Conservation (phyloP, 2,113 vertebrate species). For the Montifringilla adamsi region DNA sequence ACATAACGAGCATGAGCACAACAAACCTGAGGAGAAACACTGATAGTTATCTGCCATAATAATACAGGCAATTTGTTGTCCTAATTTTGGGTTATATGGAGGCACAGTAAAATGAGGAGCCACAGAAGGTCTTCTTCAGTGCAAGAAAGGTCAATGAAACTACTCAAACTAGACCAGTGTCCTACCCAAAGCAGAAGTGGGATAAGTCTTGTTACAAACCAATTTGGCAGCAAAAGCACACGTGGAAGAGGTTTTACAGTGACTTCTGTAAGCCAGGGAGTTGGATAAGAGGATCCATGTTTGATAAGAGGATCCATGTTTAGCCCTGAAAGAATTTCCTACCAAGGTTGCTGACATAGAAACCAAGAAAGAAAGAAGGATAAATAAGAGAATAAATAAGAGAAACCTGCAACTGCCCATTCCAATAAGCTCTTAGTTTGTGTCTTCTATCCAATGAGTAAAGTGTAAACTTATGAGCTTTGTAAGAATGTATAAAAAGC, state of each 20-base stretch:
- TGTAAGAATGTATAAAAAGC: neutral
- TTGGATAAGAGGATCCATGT: neutral
- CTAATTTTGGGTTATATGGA: neutral
- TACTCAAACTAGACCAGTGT: neutral
- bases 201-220: fast-evolving
- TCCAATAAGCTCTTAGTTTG: neutral
- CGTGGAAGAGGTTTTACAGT: neutral
- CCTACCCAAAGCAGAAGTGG: neutral
- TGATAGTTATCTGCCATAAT: neutral
- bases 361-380: neutral
- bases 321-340: neutral
- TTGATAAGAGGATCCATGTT: neutral
- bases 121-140: neutral
- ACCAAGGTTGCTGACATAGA: neutral
- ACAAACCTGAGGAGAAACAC: neutral
- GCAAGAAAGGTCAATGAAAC: neutral
- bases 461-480: neutral
- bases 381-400: neutral
- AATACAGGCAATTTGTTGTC: neutral
- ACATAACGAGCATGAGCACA: neutral
- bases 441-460: neutral
- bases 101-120: neutral
- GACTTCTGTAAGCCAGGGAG: neutral
- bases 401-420: neutral
- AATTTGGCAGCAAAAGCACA: neutral